These are phyloP conservation scores for Steinernema khuongi DNA, from an alignment of 1,140 invertebrate species.

Conservation along the genomic window DNA sequence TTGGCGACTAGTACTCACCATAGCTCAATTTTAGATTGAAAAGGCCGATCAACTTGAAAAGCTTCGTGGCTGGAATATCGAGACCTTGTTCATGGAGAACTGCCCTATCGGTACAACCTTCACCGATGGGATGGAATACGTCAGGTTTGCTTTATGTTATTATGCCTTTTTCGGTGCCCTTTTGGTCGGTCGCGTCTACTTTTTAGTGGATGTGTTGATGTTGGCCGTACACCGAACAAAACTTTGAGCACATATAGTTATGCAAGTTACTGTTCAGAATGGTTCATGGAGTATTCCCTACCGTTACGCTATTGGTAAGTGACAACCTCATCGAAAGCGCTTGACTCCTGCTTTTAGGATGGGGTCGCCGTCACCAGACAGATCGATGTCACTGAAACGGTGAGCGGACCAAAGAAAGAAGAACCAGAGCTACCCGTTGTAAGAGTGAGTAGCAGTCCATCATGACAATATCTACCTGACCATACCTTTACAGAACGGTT, in stretches of 20 bases:
- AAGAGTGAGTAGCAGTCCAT: background rate
- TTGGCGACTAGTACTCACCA: background rate
- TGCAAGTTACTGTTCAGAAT: background rate
- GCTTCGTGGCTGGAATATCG: constrained; percentile 7
- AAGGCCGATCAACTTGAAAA: background rate
- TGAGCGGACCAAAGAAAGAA: background rate
- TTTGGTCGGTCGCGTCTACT: background rate
- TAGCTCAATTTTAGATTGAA: constrained; percentile 10
- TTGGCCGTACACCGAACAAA: background rate
- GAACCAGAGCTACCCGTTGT: background rate
- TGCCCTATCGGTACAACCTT: background rate
- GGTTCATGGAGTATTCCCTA: background rate
- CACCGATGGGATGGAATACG: background rate
- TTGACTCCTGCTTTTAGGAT: background rate
- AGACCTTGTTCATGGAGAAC: constrained; percentile 15
- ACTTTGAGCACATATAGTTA: background rate
- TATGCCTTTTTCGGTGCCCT: background rate
- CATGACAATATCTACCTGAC: background rate
- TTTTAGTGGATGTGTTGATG: background rate
- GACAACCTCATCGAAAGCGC: background rate
- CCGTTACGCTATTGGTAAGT: background rate
- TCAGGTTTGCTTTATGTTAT: constrained; percentile 13
- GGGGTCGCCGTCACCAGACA: background rate
- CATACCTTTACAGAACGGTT: constrained; percentile 10
- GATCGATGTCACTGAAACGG: background rate